Base-by-base conservation (phyloP, 2,113 vertebrate genomes). In the Aplodontia rufa region DNA sequence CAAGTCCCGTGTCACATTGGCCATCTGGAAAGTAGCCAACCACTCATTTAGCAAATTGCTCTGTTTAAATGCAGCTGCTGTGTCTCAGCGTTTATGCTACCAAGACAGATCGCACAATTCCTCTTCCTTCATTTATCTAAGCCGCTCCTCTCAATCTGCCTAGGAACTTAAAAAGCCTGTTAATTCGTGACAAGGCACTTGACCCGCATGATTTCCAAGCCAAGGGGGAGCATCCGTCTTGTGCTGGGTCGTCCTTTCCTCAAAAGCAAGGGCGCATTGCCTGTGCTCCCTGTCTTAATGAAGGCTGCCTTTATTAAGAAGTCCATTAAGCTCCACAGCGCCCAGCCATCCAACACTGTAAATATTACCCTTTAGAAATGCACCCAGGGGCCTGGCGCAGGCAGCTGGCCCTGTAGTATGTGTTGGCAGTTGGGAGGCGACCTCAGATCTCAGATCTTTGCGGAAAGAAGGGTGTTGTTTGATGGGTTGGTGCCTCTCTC, bases 21-120 rank as follows among this genome's bases (percentile, higher is more conserved):
- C 95, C 91, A 80, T 92, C 96, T 97, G 97, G 97, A 97, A 97
- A 69, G 58, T 26, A 49, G 94, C 97, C 94, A 95, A 30, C 84
- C 92, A 74, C 94, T 96, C 96, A 91, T 96, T 98, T 96, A 97
- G 97, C 90, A 97, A 97, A 97, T 97, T 93, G 95, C 96, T 95
- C 88, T 86, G 81, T 96, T 97, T 95, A 91, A 96, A 97, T 93
- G 97, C 96, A 97, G 96, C 96, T 90, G 96, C 96, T 71, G 90
- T 69, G 96, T 80, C 78, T 90, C 92, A 4, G 85, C n/a, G 0
- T 97, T 90, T 80, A 80, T 72, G 90, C 76, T 82, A 84, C 87
- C 81, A 45, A 96, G 96, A 92, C 90, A 20, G 87, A 93, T 91
- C 62, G 22, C 68, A 26, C 22, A 62, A 95, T 68, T 82, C 85